These are phyloP conservation scores for Oegoconia quadripuncta DNA, from an alignment of 2,888 invertebrate genomes.

Conservation along the genomic window DNA sequence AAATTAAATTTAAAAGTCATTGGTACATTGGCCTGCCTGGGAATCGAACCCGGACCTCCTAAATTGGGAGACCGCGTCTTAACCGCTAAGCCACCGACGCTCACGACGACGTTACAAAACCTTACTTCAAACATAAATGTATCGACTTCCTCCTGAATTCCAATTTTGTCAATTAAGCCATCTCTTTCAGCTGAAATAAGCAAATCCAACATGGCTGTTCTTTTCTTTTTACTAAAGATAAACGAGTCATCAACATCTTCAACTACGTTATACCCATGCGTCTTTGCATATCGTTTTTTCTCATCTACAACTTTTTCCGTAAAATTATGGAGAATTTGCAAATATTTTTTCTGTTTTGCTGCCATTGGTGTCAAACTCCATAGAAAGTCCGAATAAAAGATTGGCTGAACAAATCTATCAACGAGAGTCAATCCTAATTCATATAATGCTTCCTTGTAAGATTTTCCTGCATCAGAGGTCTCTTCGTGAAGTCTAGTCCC, in stretches of 20 bases:
- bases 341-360: constrained; percentile 27
- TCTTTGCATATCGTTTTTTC: constrained; percentile 1
- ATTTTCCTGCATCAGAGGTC: constrained; percentile 48
- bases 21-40: too few relatives aligned
- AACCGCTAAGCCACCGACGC: too few relatives aligned
- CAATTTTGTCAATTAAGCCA: constrained; percentile 59
- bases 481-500: constrained; percentile 79
- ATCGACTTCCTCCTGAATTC: constrained; percentile 78
- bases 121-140: constrained; percentile 81
- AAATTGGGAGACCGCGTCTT: too few relatives aligned
- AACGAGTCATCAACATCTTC: constrained; percentile 20
- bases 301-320: constrained; percentile 3
- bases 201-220: constrained; percentile 71
- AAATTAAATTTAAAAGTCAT: too few relatives aligned
- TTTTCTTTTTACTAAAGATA: constrained; percentile 45
- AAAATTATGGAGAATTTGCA: constrained; percentile 12
- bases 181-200: constrained; percentile 57
- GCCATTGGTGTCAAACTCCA: constrained; percentile 75
- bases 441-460: constrained; percentile 79
- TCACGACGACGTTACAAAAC: not conserved
- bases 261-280: not conserved
- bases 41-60: too few relatives aligned
- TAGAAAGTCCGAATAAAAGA: constrained; percentile 50
- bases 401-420: not conserved
- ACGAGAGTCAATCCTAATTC: not conserved